Evolutionary conservation across 2,888 invertebrate species (phyloP).

Genomic region (Acleris sparsana): DNA sequence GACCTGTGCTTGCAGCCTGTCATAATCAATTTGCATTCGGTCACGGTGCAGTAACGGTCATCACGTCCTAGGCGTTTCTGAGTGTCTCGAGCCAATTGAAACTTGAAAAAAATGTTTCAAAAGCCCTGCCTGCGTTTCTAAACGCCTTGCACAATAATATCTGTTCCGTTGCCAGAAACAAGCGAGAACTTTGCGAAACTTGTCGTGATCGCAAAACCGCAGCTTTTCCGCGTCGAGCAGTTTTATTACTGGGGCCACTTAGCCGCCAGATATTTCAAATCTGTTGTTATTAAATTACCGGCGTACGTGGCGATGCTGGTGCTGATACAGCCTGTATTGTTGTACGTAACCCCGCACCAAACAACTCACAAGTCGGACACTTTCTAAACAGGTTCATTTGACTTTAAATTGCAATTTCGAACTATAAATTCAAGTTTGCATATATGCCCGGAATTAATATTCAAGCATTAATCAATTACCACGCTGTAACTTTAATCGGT

Average conservation of each 20-base stretch:
- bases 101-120: constrained; percentile 44
- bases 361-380: constrained; percentile 32
- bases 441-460: constrained; percentile 5
- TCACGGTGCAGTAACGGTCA: constrained; percentile 18
- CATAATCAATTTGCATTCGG: constrained; percentile 21
- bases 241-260: constrained; percentile 59
- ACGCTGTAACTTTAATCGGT: constrained; percentile 3
- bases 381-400: constrained; percentile 39
- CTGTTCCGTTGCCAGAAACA: constrained; percentile 60
- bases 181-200: constrained; percentile 71
- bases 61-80: constrained; percentile 15
- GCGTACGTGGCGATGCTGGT: constrained; percentile 53
- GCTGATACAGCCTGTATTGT: constrained; percentile 43
- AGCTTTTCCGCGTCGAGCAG: constrained; percentile 66
- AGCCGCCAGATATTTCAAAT: constrained; percentile 57
- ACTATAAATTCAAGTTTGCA: neutral
- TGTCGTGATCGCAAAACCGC: constrained; percentile 73
- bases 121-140: constrained; percentile 53
- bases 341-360: constrained; percentile 38
- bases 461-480: constrained; percentile 12
- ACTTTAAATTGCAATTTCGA: constrained; percentile 14
- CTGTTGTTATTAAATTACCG: constrained; percentile 53
- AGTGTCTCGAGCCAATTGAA: constrained; percentile 48
- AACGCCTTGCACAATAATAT: constrained; percentile 62
- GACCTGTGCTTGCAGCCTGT: constrained; percentile 6